Evolutionary conservation across 1,140 invertebrate genomes (phyloP).

Genomic region (Gyrodactylus bullatarudis): DNA sequence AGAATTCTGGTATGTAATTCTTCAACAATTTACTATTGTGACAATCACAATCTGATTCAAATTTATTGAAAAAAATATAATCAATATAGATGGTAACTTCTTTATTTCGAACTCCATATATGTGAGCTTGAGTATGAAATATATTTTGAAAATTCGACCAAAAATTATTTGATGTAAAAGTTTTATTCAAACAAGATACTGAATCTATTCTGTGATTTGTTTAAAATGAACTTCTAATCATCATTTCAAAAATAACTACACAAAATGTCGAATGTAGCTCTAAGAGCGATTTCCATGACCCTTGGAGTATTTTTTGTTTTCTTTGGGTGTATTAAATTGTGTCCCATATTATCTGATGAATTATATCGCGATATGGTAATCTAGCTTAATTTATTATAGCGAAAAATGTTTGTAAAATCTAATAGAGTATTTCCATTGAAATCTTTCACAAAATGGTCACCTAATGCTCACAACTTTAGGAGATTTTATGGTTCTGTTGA

Average conservation of each 20-base stretch:
- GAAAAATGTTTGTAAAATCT: slow-evolving; percentile 78
- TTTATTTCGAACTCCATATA: too few relatives aligned
- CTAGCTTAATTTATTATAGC: slow-evolving; percentile 30
- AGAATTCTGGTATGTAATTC: too few relatives aligned
- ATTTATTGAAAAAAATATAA: too few relatives aligned
- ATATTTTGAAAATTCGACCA: too few relatives aligned
- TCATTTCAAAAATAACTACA: background rate
- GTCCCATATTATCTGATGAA: slow-evolving; percentile 57
- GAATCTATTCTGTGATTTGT: too few relatives aligned
- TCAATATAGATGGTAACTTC: too few relatives aligned
- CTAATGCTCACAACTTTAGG: slow-evolving; percentile 42
- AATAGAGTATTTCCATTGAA: slow-evolving; percentile 71
- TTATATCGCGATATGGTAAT: slow-evolving; percentile 78
- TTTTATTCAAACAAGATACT: too few relatives aligned
- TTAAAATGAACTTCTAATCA: too few relatives aligned
- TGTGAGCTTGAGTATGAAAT: too few relatives aligned
- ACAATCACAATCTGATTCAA: too few relatives aligned
- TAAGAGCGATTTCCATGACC: slow-evolving; percentile 53
- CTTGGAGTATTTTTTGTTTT: slow-evolving; percentile 76
- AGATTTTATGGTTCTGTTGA: slow-evolving; percentile 49
- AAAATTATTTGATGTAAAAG: too few relatives aligned
- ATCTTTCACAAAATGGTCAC: slow-evolving; percentile 24
- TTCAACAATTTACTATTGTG: too few relatives aligned
- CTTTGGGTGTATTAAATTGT: slow-evolving; percentile 58
- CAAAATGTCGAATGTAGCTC: slow-evolving; percentile 32